phyloP scores from a whole-genome alignment of 37 sponge, comb jelly and placozoan species.

The Chondrosia reniformis region DNA sequence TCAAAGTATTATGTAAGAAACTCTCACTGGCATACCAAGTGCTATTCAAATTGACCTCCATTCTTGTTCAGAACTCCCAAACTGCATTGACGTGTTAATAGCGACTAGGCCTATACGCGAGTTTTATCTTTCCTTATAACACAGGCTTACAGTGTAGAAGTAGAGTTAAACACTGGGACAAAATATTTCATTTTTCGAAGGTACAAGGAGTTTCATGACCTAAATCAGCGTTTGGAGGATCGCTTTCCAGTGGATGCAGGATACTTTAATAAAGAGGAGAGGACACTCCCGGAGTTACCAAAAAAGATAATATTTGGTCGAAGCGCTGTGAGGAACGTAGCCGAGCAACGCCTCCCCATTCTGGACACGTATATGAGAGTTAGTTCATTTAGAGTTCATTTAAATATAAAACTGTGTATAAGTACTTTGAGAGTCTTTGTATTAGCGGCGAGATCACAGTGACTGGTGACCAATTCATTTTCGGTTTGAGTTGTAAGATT shows the following conservation, averaged over 20 bases:
- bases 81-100: not conserved
- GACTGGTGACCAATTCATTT: too few relatives aligned
- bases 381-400: too few relatives aligned
- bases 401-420: too few relatives aligned
- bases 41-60: too few relatives aligned
- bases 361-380: conserved; percentile 69
- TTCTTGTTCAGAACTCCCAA: too few relatives aligned
- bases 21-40: not conserved
- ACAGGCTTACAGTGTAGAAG: conserved; percentile 74
- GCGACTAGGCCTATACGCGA: not conserved
- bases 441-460: too few relatives aligned
- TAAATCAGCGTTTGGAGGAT: conserved; percentile 63
- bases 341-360: conserved; percentile 67
- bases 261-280: conserved; percentile 44
- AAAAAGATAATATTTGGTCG: conserved; percentile 71
- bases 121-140: not conserved
- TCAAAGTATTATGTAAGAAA: conserved; percentile 78
- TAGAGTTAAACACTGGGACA: conserved; percentile 36
- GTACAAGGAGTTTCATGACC: conserved; percentile 72
- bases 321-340: conserved; percentile 77
- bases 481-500: too few relatives aligned
- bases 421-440: too few relatives aligned
- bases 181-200: conserved; percentile 68
- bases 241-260: conserved; percentile 83
- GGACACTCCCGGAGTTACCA: conserved; percentile 67